Evolutionary conservation across 1,140 invertebrate species (phyloP).

Genomic region (Drosophila saltans): DNA sequence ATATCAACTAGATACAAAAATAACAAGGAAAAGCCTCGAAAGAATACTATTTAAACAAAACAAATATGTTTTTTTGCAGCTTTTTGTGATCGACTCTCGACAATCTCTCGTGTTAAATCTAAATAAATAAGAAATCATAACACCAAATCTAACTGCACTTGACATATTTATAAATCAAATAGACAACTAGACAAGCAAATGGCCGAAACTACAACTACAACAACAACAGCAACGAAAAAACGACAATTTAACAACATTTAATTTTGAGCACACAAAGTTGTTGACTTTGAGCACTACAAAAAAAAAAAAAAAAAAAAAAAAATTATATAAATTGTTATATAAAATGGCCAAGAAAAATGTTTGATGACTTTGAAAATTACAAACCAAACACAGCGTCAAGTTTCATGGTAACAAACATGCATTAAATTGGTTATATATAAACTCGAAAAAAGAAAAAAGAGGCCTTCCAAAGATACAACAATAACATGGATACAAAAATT

Average conservation of each 20-base stretch:
- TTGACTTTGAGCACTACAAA: constrained; percentile 68
- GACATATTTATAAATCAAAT: constrained; percentile 50
- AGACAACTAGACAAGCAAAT: constrained; percentile 9
- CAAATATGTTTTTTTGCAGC: neutral
- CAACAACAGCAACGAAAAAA: constrained; percentile 19
- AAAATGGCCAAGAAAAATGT: constrained; percentile 12
- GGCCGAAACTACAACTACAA: constrained; percentile 8
- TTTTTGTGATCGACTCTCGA: constrained; percentile 1
- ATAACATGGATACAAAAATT: neutral
- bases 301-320: neutral
- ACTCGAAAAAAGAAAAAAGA: constrained; percentile 35
- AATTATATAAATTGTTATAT: constrained; percentile 25
- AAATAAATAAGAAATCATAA: constrained; percentile 19
- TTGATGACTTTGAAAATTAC: constrained; percentile 31
- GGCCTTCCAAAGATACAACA: neutral
- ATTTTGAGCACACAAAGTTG: constrained; percentile 65
- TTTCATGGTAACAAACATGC: constrained; percentile 26
- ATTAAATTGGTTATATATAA: constrained; percentile 47
- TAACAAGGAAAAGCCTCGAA: constrained; percentile 1
- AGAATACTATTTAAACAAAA: constrained; percentile 6
- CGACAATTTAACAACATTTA: constrained; percentile 50
- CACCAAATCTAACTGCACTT: constrained; percentile 48
- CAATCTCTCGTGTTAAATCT: constrained; percentile 9
- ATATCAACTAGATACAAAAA: neutral
- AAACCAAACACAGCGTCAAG: constrained; percentile 10